Conservation (phyloP, 2,113 vertebrate genomes). For the Echinops telfairi region DNA sequence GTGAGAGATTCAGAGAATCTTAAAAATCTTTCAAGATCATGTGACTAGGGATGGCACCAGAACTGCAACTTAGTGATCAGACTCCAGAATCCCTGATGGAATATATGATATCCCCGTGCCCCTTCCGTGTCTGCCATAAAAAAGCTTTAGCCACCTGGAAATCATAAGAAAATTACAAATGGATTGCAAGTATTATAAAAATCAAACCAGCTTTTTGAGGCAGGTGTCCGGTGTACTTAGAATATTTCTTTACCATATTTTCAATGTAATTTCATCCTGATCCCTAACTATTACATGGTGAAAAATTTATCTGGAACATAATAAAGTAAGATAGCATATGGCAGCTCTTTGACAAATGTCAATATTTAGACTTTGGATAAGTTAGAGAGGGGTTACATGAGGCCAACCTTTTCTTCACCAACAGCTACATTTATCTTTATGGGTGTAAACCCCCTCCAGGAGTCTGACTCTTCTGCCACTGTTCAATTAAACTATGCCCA, state of each 20-base stretch:
- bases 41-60: neutral
- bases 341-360: conserved; percentile 41
- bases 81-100: neutral
- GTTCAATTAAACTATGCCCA: neutral
- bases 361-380: conserved; percentile 43
- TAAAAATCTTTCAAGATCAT: conserved; percentile 45
- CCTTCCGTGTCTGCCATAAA: too few relatives aligned
- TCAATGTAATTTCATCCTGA: conserved; percentile 32
- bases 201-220: conserved; percentile 5
- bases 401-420: conserved; percentile 28
- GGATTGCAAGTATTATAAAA: conserved; percentile 6
- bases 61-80: neutral
- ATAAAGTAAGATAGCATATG: conserved; percentile 15
- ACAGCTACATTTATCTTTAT: conserved; percentile 18
- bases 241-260: conserved; percentile 3
- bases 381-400: neutral
- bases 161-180: conserved; percentile 6
- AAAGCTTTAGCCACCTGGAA: neutral
- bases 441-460: neutral
- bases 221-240: neutral
- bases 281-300: conserved; percentile 33
- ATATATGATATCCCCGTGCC: neutral
- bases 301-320: conserved; percentile 54
- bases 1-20: neutral
- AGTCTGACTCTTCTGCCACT: neutral